These are phyloP conservation scores for Anguilla pacifica DNA, from an alignment of 2,797 vertebrate species.

Conservation along the genomic window DNA sequence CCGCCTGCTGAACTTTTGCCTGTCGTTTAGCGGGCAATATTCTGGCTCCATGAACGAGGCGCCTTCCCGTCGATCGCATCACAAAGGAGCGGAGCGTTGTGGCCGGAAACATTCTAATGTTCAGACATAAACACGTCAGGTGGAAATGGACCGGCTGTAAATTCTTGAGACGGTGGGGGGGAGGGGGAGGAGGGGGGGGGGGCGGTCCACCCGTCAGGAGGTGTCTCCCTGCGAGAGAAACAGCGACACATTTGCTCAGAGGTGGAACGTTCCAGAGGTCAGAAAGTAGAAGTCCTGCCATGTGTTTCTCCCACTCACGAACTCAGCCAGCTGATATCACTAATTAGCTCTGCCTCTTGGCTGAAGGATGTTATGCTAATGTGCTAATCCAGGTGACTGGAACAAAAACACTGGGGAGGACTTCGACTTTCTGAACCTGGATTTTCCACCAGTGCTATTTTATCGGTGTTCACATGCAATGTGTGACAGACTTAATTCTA, in stretches of 20 bases:
- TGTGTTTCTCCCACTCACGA: too few species aligned
- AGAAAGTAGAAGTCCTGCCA: too few species aligned
- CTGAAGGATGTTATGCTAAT: too few species aligned
- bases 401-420: too few species aligned
- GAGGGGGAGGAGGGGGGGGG: too few species aligned
- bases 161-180: not conserved
- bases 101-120: too few species aligned
- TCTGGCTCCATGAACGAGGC: not conserved
- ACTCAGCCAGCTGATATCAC: too few species aligned
- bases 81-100: not conserved
- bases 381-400: too few species aligned
- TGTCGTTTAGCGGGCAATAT: not conserved
- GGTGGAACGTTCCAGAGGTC: too few species aligned
- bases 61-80: not conserved
- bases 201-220: not conserved
- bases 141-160: not conserved
- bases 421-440: too few species aligned
- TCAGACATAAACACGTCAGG: not conserved
- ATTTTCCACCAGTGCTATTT: too few species aligned
- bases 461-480: not conserved
- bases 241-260: not conserved
- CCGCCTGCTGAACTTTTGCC: not conserved
- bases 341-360: too few species aligned
- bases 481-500: not conserved
- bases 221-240: not conserved